Base-by-base conservation (phyloP, 2,888 invertebrate species). In the Oscheius sp. region DNA sequence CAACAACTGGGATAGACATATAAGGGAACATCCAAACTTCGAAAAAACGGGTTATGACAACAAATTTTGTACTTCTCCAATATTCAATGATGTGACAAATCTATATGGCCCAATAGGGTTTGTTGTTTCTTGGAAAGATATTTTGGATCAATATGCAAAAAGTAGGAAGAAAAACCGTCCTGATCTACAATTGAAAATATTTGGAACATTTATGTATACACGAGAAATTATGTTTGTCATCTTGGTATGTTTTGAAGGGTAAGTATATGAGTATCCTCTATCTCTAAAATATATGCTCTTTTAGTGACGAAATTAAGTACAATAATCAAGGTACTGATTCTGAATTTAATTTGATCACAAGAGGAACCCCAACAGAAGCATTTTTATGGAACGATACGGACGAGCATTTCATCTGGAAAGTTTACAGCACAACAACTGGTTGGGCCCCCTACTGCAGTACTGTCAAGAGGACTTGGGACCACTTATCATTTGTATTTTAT, bases 131-230 rank as follows among this genome's bases (percentile, higher is more conserved):
- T 44, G 45, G 17, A 44, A 44, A 44, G 17, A 44, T 17, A 44
- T 44, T 44, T 44, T 44, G 45, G 45, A 44, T 44, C 45, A 44
- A 44, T 44, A 44, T 44, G 45, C 45, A 17, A 44, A 14, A 44
- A 44, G 45, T 44, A 44, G 45, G 17, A 20, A 20, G 17, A 44
- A 44, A 8, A 20, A 14, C 8, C 45, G 17, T 44, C n/a, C 45
- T 14, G 8, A 44, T 44, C 9, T 44, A 44, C 45, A 44, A 44
- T 44, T 44, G 17, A 44, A 44, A 17, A 6, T 8, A n/a, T 14
- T 44, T 44, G 45, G 45, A 44, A 44, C 45, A 44, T 14, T 44
- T 44, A 8, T 14, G 45, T 44, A 44, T 44, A 44, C 8, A 5
- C 9, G 12, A 17, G 45, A 44, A 44, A 17, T 44, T 44, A 44